Base-by-base conservation (phyloP, 2,888 invertebrate genomes). In the Microplitis manilae region DNA sequence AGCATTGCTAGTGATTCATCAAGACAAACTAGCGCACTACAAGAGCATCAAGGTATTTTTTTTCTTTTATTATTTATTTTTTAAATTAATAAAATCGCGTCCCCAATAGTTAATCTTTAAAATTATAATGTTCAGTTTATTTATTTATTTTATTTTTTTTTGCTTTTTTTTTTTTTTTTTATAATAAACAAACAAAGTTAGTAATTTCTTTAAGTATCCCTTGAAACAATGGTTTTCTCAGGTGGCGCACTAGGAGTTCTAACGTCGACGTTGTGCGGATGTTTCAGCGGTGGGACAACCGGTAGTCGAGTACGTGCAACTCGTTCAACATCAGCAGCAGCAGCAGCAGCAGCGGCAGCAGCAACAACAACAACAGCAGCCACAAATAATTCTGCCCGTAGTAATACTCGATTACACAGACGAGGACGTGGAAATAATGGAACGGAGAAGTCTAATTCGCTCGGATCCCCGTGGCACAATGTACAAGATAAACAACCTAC, bases 1-100 rank as follows among this genome's bases (percentile, higher is more conserved):
- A 96, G 96, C 78, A 93, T 96, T 82, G 96, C 96, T 81, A 97
- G 97, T 15, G 93, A 92, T 79, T 91, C 91, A 7, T 92, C 91
- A 69, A 87, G 92, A 79, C 88, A 91, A 76, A 91, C 91, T 13
- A 91, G 91, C 80, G 88, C 87, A n/a, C 85, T 90, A 39, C 89
- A 88, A 71, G 89, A 89, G 73, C 88, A 90, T 82, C 88, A 89
- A 86, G 87, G 90, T 90, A 84, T 82, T 69, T 39, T 9, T 39
- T 69, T 39, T 9, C 59, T 39, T 30, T 61, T 20, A 39, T 20
- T 30, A n/a, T 65, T 13, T 20, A 20, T 20, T 30, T 30, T 30
- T 30, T 30, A 30, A 30, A 30, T 30, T 0, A 4, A 30, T 30
- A 30, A 30, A 40, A 1, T 20, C 59, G 9, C 15, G 50, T 67